Percentiles rank a stretch among this genome's conserved stretches.
Evolutionary conservation across 1,140 invertebrate genomes (phyloP).

Genomic region (Drosophila novamexicana): DNA sequence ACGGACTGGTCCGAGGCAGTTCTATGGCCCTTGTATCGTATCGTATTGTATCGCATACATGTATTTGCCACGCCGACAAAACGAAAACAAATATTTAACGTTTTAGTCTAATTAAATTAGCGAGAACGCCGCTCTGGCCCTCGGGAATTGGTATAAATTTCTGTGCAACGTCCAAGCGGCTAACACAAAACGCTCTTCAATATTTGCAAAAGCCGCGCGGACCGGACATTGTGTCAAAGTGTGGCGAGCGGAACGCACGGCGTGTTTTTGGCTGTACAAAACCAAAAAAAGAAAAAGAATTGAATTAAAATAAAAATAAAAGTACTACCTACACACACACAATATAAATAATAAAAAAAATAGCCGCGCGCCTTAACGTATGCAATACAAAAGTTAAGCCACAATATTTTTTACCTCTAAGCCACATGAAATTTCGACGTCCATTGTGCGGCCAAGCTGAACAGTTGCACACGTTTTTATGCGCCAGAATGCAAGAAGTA

Average conservation of each 20-base stretch:
- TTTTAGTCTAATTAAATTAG: conserved; percentile 84
- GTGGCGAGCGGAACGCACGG: conserved; percentile 14
- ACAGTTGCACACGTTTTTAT: conserved; percentile 79
- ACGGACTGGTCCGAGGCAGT: conserved; percentile 12
- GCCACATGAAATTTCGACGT: conserved; percentile 70
- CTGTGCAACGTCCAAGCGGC: conserved; percentile 37
- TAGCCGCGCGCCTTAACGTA: conserved; percentile 38
- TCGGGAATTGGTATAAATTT: conserved; percentile 78
- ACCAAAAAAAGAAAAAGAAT: not conserved
- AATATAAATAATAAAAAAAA: conserved; percentile 16
- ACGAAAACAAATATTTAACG: conserved; percentile 78
- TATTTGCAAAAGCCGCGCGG: conserved; percentile 52
- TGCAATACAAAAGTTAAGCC: conserved; percentile 54
- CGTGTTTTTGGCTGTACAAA: not conserved
- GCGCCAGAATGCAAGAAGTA: conserved; percentile 76
- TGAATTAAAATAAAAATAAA: conserved; percentile 7
- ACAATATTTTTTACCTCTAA: conserved; percentile 64
- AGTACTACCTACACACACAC: conserved; percentile 12
- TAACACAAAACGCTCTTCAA: conserved; percentile 31
- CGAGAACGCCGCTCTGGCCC: conserved; percentile 49
- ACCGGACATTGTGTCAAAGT: conserved; percentile 32
- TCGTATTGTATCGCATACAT: conserved; percentile 9
- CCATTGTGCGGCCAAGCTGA: conserved; percentile 69
- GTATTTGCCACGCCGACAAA: conserved; percentile 26
- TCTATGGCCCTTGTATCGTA: conserved; percentile 6